These are phyloP conservation scores for Holotrichia oblita DNA, from an alignment of 1,140 invertebrate genomes.

Conservation along the genomic window DNA sequence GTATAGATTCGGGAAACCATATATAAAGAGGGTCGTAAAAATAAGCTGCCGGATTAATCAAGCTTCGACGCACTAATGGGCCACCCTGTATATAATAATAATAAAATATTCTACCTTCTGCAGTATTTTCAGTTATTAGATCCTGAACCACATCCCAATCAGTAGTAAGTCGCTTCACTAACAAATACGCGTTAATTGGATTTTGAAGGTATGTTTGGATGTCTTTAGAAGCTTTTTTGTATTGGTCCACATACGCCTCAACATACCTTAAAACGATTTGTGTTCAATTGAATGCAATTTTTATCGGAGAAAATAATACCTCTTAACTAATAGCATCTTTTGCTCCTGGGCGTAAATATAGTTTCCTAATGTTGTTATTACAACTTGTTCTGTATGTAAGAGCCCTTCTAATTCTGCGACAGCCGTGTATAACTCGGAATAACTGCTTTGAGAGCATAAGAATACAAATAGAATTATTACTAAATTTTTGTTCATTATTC, in stretches of 20 bases:
- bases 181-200: constrained; percentile 95
- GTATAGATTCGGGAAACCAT: too few species aligned
- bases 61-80: too few species aligned
- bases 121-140: constrained; percentile 76
- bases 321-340: constrained; percentile 78
- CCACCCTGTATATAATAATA: too few species aligned
- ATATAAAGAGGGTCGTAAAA: too few species aligned
- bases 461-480: background rate
- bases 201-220: constrained; percentile 88
- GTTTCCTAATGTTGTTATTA: constrained; percentile 83
- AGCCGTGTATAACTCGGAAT: constrained; percentile 85
- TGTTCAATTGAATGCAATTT: background rate
- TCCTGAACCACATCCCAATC: constrained; percentile 87
- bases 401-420: constrained; percentile 89
- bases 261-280: constrained; percentile 68
- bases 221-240: constrained; percentile 80
- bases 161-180: constrained; percentile 93
- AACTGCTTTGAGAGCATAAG: background rate
- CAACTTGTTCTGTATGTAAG: constrained; percentile 85
- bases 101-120: constrained; percentile 66
- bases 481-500: background rate
- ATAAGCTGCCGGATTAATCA: too few species aligned
- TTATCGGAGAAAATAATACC: constrained; percentile 60
- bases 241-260: constrained; percentile 76
- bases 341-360: constrained; percentile 87